Percentiles rank a stretch among this genome's conserved stretches.
These are phyloP conservation scores for Amazona vittata DNA, from an alignment of 2,113 vertebrate genomes.

Conservation along the genomic window DNA sequence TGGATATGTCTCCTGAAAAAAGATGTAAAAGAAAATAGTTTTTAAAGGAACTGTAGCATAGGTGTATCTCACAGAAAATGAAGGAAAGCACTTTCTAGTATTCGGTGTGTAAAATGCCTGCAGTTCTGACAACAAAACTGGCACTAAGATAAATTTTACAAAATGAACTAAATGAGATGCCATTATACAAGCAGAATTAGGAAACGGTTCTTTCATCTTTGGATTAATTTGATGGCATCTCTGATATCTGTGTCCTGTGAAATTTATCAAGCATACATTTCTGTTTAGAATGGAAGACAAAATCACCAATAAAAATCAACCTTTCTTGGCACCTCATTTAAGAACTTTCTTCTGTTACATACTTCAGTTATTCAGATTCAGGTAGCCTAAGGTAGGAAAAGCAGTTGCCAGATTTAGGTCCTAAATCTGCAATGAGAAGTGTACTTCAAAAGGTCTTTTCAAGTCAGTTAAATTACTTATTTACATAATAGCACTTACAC, in stretches of 20 bases:
- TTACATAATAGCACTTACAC: neutral
- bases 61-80: neutral
- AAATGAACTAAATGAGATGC: slow-evolving; percentile 6
- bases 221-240: neutral
- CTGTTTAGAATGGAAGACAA: neutral
- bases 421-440: neutral
- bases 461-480: neutral
- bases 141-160: neutral
- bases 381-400: neutral
- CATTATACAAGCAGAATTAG: neutral
- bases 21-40: neutral
- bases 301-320: neutral
- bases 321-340: neutral
- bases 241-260: neutral
- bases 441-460: neutral
- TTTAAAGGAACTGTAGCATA: neutral
- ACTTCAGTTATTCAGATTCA: neutral
- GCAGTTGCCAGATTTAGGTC: neutral
- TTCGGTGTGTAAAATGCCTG: neutral
- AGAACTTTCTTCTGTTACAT: neutral
- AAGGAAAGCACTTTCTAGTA: neutral
- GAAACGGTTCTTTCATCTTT: neutral
- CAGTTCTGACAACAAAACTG: neutral
- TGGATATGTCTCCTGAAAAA: neutral
- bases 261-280: neutral